phyloP scores from a whole-genome alignment of 2,113 vertebrate genomes.

The Oreotrochilus melanogaster region DNA sequence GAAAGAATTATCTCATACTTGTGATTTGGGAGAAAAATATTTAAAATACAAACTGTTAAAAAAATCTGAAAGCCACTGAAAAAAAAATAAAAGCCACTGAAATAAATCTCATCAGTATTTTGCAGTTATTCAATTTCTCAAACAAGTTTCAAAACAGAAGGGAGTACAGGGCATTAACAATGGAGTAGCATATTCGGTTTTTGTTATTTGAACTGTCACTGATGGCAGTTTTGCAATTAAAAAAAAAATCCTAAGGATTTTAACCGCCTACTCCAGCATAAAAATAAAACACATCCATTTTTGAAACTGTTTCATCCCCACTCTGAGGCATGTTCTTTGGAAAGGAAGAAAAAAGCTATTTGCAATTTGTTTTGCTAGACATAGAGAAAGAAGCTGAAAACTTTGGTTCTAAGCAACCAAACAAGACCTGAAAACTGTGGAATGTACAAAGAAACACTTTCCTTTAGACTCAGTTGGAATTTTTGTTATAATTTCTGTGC shows the following conservation, averaged over 20 bases:
- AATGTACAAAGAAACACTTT: background rate
- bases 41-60: background rate
- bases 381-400: background rate
- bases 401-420: background rate
- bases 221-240: background rate
- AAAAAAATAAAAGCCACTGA: background rate
- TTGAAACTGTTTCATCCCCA: background rate
- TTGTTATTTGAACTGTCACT: background rate
- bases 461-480: fast-evolving
- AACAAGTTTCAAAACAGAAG: background rate
- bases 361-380: background rate
- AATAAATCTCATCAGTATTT: background rate
- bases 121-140: background rate
- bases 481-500: background rate
- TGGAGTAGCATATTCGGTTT: background rate
- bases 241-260: background rate
- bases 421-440: background rate
- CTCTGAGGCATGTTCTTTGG: background rate
- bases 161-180: background rate
- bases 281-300: fast-evolving
- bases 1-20: background rate
- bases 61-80: background rate
- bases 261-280: background rate
- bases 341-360: background rate
- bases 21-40: background rate